Percentiles rank a stretch among this genome's conserved stretches.
Conservation (phyloP, 2,888 invertebrate genomes). For the Hanleya hanleyi region DNA sequence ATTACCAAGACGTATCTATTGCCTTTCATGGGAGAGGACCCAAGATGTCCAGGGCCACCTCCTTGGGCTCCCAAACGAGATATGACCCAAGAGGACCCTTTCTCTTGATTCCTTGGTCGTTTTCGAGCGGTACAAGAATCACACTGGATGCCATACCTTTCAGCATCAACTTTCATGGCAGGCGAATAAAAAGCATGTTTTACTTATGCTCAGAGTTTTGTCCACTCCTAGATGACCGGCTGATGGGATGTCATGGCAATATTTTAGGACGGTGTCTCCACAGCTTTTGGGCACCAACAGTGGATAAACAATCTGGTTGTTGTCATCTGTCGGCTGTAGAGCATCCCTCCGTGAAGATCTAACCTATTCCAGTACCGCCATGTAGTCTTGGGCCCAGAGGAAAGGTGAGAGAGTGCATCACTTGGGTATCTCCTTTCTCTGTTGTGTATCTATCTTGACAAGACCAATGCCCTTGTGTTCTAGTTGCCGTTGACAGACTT, state of each 20-base stretch:
- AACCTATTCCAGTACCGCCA: no score
- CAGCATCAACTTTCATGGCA: background rate
- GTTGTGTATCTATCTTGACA: no score
- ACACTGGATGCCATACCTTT: background rate
- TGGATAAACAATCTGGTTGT: slow-evolving; percentile 5
- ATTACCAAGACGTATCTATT: no score
- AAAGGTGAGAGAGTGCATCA: no score
- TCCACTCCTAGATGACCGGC: slow-evolving; percentile 11
- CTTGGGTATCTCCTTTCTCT: no score
- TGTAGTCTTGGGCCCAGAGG: slow-evolving; percentile 40
- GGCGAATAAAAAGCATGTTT: slow-evolving; percentile 8
- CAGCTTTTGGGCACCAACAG: background rate
- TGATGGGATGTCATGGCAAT: slow-evolving; percentile 12
- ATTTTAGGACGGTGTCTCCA: background rate
- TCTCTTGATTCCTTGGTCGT: background rate
- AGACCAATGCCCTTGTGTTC: no score
- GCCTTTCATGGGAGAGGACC: slow-evolving; percentile 3
- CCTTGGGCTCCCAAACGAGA: slow-evolving; percentile 9
- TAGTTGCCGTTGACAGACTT: no score
- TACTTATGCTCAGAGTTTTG: slow-evolving; percentile 7
- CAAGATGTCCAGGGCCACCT: slow-evolving; percentile 9
- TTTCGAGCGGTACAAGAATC: no score
- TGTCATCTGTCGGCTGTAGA: slow-evolving; percentile 25
- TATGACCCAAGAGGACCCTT: slow-evolving; percentile 6
- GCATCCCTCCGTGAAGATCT: slow-evolving; percentile 20